A percentile compares a stretch with the other conserved stretches of the same genome.
These are phyloP conservation scores for Rhinogobius similis DNA, from an alignment of 2,113 vertebrate genomes.

Conservation along the genomic window DNA sequence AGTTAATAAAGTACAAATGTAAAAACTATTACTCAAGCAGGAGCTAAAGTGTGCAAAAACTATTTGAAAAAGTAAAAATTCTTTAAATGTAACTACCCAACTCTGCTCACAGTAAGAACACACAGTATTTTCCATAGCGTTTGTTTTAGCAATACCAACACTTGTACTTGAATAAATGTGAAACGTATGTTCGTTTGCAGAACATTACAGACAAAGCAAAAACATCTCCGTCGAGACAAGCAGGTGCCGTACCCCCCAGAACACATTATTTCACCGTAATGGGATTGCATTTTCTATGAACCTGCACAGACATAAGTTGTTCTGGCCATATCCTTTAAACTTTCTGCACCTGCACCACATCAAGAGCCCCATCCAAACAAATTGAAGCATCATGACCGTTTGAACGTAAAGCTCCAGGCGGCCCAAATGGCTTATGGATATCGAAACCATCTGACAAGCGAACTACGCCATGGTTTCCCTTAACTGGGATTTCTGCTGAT, in stretches of 20 bases:
- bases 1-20: no score
- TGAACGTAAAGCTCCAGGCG: slow-evolving; percentile 42
- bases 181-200: no score
- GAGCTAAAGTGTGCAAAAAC: no score
- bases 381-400: slow-evolving; percentile 54
- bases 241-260: no score
- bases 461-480: slow-evolving; percentile 46
- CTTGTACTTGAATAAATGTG: no score
- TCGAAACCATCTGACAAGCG: slow-evolving; percentile 51
- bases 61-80: no score
- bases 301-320: slow-evolving; percentile 17
- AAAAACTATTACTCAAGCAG: no score
- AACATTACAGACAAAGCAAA: neutral
- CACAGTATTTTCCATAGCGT: no score
- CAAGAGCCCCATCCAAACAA: slow-evolving; percentile 56
- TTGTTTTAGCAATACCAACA: no score
- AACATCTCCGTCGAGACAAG: neutral
- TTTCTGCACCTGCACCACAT: slow-evolving; percentile 55
- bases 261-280: neutral
- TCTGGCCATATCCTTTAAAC: slow-evolving; percentile 25
- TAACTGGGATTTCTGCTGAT: slow-evolving; percentile 64
- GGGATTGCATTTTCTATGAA: neutral
- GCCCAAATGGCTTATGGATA: slow-evolving; percentile 38
- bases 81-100: no score
- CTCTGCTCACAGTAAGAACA: no score